These are phyloP conservation scores for Limnephilus auricula DNA, from an alignment of 2,888 invertebrate genomes.

Conservation along the genomic window DNA sequence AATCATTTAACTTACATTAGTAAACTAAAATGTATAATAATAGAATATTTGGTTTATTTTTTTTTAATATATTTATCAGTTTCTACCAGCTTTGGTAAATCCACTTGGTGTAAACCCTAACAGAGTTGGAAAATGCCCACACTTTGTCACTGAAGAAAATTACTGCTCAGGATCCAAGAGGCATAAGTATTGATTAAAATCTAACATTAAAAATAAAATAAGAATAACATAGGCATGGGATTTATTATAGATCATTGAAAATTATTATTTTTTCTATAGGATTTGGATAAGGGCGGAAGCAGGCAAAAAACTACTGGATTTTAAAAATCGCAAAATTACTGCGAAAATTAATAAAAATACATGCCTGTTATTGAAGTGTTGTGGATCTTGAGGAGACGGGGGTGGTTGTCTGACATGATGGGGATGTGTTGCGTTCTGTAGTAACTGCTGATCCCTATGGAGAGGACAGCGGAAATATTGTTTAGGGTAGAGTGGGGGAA, in stretches of 20 bases:
- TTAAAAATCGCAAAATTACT: slow-evolving; percentile 28
- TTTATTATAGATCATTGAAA: not conserved
- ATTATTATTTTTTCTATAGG: not conserved
- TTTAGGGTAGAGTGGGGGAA: not conserved
- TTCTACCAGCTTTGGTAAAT: not conserved
- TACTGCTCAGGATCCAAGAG: not conserved
- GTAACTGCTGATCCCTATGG: slow-evolving; percentile 63
- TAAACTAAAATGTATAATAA: not conserved
- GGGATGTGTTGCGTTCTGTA: slow-evolving; percentile 63
- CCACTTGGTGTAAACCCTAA: not conserved
- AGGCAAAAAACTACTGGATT: not conserved
- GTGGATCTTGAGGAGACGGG: slow-evolving; percentile 60
- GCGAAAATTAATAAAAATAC: slow-evolving; percentile 47
- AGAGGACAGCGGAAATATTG: slow-evolving; percentile 55
- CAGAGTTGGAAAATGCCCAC: not conserved
- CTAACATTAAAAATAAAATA: not conserved
- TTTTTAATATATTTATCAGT: not conserved
- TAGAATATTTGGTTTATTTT: not conserved
- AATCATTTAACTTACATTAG: no score
- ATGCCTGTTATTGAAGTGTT: slow-evolving; percentile 60
- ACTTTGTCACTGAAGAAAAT: not conserved
- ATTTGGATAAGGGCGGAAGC: not conserved
- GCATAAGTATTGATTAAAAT: not conserved
- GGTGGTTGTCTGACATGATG: slow-evolving; percentile 63
- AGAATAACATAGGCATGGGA: not conserved